Base-by-base conservation (phyloP, 2,113 vertebrate genomes). In the Trochalopteron elliotii region DNA sequence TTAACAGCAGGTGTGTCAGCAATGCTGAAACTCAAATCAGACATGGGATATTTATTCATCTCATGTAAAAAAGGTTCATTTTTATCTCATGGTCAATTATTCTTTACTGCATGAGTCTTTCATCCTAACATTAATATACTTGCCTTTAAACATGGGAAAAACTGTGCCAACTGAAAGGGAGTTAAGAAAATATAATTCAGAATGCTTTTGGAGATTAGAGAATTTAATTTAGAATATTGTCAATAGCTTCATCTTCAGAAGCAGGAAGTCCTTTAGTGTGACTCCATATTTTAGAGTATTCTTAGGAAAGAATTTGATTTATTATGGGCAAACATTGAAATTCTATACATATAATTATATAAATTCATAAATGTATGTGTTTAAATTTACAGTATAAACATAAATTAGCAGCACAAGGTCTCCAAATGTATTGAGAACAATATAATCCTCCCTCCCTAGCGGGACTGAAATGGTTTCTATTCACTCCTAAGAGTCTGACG, bases 291-390 rank as follows among this genome's bases (percentile, higher is more conserved):
- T 80, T 20, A 40, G 11, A 15, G 1, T 7, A 37, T 40, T 71
- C 30, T 60, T 68, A 56, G 45, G 35, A 74, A 65, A 76, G 0
- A 1, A 53, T 40, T 79, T 42, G 4, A 44, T 69, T 60, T 57
- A 59, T 50, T 74, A 53, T 33, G 15, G 30, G 5, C 33, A 78
- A 81, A 70, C 30, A 63, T 0, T 86, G 55, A 60, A 80, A 11
- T 69, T 30, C 20, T 13, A 39, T 28, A 10, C 15, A 44, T 42
- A n/a, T n/a, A 50, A 49, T 20, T 83, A 30, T 11, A 13, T 6
- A 17, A 4, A 0, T 37, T 21, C 11, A 11, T 50, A 40, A n/a
- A 25, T 8, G 2, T 17, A 9, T 17, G 9, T 22, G 6, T n/a
- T 6, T 37, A 18, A 78, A 49, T 76, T 72, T 69, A 39, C 4